Percentiles rank a stretch among this genome's conserved stretches.
These are phyloP conservation scores for Cyanoderma ruficeps DNA, from an alignment of 2,113 vertebrate genomes.

Conservation along the genomic window DNA sequence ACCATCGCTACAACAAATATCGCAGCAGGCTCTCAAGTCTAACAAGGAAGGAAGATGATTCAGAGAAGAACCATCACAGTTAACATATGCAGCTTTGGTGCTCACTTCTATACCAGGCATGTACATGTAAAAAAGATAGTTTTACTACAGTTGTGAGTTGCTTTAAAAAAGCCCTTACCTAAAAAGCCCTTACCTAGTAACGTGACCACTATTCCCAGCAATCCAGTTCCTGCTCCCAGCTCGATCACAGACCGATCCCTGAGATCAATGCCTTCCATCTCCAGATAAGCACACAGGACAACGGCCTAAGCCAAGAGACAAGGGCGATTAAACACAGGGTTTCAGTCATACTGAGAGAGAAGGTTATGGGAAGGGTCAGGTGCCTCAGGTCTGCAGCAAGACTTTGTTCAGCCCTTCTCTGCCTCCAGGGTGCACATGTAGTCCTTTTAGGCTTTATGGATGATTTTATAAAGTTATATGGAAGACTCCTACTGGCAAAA, in stretches of 20 bases:
- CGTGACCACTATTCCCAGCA: slow-evolving; percentile 91
- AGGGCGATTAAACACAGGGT: neutral
- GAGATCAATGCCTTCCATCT: slow-evolving; percentile 82
- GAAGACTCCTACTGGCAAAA: neutral
- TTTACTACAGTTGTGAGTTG: neutral
- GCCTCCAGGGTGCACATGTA: neutral
- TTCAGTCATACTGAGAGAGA: neutral
- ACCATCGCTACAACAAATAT: neutral
- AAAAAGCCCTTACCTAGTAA: slow-evolving; percentile 84
- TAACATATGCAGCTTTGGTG: neutral
- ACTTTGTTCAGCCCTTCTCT: neutral
- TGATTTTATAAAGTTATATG: neutral
- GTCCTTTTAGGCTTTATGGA: neutral
- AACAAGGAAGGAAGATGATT: neutral
- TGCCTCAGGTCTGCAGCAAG: neutral
- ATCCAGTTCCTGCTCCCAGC: slow-evolving; percentile 92
- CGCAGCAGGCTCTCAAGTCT: neutral
- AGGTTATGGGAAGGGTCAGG: neutral
- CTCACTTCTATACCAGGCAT: neutral
- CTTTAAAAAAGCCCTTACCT: slow-evolving; percentile 75
- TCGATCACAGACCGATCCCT: slow-evolving; percentile 81
- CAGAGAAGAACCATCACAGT: neutral
- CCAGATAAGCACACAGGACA: slow-evolving; percentile 89
- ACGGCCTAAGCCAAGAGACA: slow-evolving; percentile 81
- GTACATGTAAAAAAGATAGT: neutral